Evolutionary conservation across 2,113 vertebrate genomes (phyloP), one percentile per base, ranked within the genome.

Genomic region (Phycodurus eques): DNA sequence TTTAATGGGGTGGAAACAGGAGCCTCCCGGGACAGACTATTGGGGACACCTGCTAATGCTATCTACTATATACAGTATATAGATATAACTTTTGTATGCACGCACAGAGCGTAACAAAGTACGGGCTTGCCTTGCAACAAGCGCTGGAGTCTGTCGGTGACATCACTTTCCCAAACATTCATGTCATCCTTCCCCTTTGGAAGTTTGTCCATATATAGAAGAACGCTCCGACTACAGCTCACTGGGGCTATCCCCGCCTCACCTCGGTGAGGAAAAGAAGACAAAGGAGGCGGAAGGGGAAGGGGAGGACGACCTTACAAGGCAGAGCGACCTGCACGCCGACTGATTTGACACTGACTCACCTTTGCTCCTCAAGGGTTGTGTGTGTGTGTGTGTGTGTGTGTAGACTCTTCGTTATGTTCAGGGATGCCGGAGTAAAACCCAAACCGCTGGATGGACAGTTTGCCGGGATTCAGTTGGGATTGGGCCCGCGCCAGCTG

Each of bases 161-260:
- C 93, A 89, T 93, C 92, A 92, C 89, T 83, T 89, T 86, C 85
- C 89, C 82, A 89, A 92, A 92, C 89, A 87, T 83, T 89, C 79
- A 78, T 61, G 31, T 61, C 59, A 35, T 67, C 63, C 39, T 19
- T 67, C 63, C 39, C 75, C 54, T 76, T 87, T 90, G 87, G 87
- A 90, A 87, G 89, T 88, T 90, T 93, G 85, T 91, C 91, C 91
- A 83, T 89, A 84, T 87, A 87, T 80, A 92, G 93, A 92, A 88
- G 85, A 81, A 88, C 61, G 57, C 72, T 82, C 80, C 49, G 85
- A 82, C 87, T 87, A 88, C 89, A 75, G 81, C 85, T 65, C 69
- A 83, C 76, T 17, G 83, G 67, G 65, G 81, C 76, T 73, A 68
- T 2, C 70, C 86, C 56, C 12, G 56, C 56, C 22, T 59, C 56